Base-by-base conservation (phyloP, 2,113 vertebrate genomes). In the Brachypodius melanocephalos region DNA sequence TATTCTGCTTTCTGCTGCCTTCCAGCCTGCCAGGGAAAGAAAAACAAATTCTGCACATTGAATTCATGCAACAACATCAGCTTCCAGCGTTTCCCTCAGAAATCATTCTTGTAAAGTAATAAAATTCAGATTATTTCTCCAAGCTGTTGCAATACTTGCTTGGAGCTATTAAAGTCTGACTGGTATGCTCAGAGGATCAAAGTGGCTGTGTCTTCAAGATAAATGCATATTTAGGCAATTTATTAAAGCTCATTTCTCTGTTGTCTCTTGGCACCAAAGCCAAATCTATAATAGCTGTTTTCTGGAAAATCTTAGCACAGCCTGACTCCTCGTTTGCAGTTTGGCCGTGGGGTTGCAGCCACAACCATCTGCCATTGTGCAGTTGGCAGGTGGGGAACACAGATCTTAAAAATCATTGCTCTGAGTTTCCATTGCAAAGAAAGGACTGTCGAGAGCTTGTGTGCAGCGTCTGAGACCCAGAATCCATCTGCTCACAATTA, bases 111-210 rank as follows among this genome's bases (percentile, higher is more conserved):
- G 89, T 71, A 93, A 93, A 96, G 92, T 87, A 95, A 95, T 95
- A 95, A 96, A 91, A 85, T 66, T 82, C 93, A 82, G 77, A 91
- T 96, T 96, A 94, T 95, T 95, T 96, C 94, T 94, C 71, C 93
- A 85, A 91, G 87, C 81, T 89, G 76, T 82, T 89, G 93, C 89
- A 87, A 54, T 54, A 80, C 77, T 94, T 71, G 87, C 95, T 96
- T 38, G 46, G 77, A 95, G 93, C 95, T 85, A 76, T 91, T 89
- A 62, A 85, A 91, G 59, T 78, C 87, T 81, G 94, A 63, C 89
- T 54, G 66, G 77, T 82, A 63, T 31, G 91, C 81, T 88, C 93
- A 46, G 63, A 93, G 91, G 71, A 97, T 95, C 94, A 82, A 91
- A 95, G 93, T 66, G 87, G 58, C 87, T 91, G 84, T 69, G 78